Base-by-base conservation (phyloP, 64 coral and sea anemone genomes). In the Orbicella faveolata region DNA sequence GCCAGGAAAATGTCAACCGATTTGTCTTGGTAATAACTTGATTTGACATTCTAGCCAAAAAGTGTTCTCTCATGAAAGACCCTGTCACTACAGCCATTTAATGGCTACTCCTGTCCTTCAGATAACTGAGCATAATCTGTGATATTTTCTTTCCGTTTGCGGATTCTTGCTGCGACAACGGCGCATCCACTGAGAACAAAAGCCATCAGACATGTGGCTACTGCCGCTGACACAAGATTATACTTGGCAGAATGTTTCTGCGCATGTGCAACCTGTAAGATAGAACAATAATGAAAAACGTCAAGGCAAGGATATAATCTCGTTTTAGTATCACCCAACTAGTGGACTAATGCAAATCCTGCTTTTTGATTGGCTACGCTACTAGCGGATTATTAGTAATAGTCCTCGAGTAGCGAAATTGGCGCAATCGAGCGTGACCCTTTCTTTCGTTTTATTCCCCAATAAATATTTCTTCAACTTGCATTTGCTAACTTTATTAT, bases 181-280 rank as follows among this genome's bases (percentile, higher is more conserved):
- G 95, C 95, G 75, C 90, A 87, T 11, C 88, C 88, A 54, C 95
- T 96, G 34, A 96, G 78, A n/a, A 96, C 41, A 34, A 93, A 90
- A 4, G 95, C 92, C 95, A 96, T 94, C 8, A 92, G 73, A 84
- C 95, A 96, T 44, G 95, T 96, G 26, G 75, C 73, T 20, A 96
- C 92, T 18, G 95, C 95, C 8, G 92, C 95, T 25, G 95, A 94
- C 13, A 96, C 35, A 2, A 96, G 77, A 35, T 86, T 96, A 19
- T 90, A 91, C 66, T 79, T 83, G 23, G 89, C 23, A 12, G 75
- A 77, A 37, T 88, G 54, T 21, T 23, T 75, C 69, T 88, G 73
- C 15, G 30, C 61, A 36, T 78, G 87, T 17, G 52, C 51, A 75
- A 76, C 73, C 88, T 89, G 20, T 1, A 89, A 89, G 34, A n/a